Conservation (phyloP, 2,797 vertebrate species). For the Anniella stebbinsi region DNA sequence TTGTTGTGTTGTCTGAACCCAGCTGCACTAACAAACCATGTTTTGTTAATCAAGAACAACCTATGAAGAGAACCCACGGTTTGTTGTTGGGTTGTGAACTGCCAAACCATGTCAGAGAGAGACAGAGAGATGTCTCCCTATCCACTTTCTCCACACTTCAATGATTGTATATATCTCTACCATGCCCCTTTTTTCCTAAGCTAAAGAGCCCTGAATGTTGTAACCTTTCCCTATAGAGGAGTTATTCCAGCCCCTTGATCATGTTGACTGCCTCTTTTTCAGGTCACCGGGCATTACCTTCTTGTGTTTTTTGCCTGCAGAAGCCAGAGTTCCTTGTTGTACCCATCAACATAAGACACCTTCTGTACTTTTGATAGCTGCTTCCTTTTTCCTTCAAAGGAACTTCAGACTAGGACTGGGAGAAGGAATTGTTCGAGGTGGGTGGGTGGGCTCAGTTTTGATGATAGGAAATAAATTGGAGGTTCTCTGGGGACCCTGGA, state of each 20-base stretch:
- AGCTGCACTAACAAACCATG: too few relatives aligned
- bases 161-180: not conserved
- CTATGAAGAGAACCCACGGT: too few relatives aligned
- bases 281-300: not conserved
- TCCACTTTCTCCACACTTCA: not conserved
- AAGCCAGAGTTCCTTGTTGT: not conserved
- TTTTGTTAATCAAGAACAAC: too few relatives aligned
- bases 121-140: not conserved
- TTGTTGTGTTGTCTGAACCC: too few relatives aligned
- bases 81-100: too few relatives aligned
- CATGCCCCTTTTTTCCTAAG: not conserved
- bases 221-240: not conserved
- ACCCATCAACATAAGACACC: not conserved
- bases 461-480: not conserved
- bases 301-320: not conserved
- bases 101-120: too few relatives aligned
- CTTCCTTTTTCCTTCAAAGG: conserved; percentile 12
- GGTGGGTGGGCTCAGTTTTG: not conserved
- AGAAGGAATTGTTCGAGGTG: not conserved
- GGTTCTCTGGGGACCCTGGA: not conserved
- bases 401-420: not conserved
- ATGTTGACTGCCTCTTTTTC: not conserved
- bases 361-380: not conserved
- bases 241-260: not conserved
- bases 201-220: not conserved